Percentiles rank a stretch among this genome's conserved stretches.
Evolutionary conservation across 1,140 invertebrate genomes (phyloP).

Genomic region (Anoplolepis gracilipes): DNA sequence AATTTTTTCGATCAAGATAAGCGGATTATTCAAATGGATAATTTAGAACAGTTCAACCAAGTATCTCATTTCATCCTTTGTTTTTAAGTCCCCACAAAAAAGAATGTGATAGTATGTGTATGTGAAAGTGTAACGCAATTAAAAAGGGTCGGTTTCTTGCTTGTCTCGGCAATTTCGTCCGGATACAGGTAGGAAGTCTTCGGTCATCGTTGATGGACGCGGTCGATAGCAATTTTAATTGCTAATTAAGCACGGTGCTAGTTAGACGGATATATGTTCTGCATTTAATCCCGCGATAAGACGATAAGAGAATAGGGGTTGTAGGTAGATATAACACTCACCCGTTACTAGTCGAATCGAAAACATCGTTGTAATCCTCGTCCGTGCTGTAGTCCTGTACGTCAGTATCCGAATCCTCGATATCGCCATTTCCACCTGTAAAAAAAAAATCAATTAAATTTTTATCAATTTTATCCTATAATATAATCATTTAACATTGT

Average conservation of each 20-base stretch:
- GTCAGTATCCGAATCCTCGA: slow-evolving; percentile 74
- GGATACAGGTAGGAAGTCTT: slow-evolving; percentile 35
- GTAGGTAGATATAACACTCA: slow-evolving; percentile 46
- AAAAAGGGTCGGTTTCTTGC: slow-evolving; percentile 41
- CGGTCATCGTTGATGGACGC: slow-evolving; percentile 32
- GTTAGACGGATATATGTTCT: slow-evolving; percentile 52
- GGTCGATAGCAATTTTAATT: slow-evolving; percentile 56
- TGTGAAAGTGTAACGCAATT: slow-evolving; percentile 32
- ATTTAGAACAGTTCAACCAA: neutral
- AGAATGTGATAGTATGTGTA: neutral
- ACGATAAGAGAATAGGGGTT: slow-evolving; percentile 46
- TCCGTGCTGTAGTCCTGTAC: slow-evolving; percentile 78
- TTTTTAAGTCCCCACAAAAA: slow-evolving; percentile 5
- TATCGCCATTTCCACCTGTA: slow-evolving; percentile 69
- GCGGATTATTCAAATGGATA: neutral
- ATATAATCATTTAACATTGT: neutral
- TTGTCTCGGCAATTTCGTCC: slow-evolving; percentile 38
- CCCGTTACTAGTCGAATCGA: slow-evolving; percentile 77
- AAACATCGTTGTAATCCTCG: slow-evolving; percentile 79
- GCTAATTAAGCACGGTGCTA: slow-evolving; percentile 45
- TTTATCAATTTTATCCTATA: neutral
- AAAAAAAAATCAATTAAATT: slow-evolving; percentile 13
- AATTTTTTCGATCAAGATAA: neutral
- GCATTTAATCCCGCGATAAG: slow-evolving; percentile 46
- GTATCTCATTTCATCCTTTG: neutral